These are phyloP conservation scores for Desmophyllum pertusum DNA, from an alignment of 92 coral and sea anemone genomes.

Conservation along the genomic window DNA sequence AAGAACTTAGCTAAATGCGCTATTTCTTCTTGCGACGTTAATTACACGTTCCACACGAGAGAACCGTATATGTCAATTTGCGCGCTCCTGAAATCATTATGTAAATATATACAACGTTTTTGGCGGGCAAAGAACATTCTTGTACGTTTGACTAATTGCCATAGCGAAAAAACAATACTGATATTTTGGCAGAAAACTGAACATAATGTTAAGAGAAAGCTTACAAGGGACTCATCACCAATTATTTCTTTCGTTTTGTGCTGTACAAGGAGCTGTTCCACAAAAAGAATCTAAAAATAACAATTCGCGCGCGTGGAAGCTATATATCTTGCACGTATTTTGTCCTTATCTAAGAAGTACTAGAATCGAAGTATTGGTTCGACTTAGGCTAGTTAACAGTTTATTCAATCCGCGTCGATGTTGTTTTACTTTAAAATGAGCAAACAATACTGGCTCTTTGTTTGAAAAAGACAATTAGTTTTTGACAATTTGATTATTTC, in stretches of 20 bases:
- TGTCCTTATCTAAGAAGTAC: too few relatives aligned
- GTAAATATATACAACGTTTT: background rate
- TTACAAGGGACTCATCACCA: background rate
- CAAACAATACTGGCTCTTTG: background rate
- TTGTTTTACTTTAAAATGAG: background rate
- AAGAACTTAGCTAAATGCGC: background rate
- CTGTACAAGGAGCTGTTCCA: background rate
- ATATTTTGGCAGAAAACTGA: too few relatives aligned
- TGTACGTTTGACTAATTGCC: conserved; percentile 28
- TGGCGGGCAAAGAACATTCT: background rate
- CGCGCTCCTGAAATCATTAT: too few relatives aligned
- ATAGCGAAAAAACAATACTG: background rate
- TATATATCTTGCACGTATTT: too few relatives aligned
- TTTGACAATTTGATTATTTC: background rate
- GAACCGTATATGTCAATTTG: too few relatives aligned
- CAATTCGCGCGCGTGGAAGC: too few relatives aligned
- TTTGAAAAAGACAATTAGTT: background rate
- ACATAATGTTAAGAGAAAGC: too few relatives aligned
- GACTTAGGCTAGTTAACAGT: background rate
- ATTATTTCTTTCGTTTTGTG: background rate
- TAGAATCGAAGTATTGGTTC: too few relatives aligned
- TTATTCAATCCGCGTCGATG: background rate
- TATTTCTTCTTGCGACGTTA: too few relatives aligned
- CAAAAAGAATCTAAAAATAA: background rate
- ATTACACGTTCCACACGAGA: background rate